These are phyloP conservation scores for Aurelia aurita complex sp. Pacific DNA, from an alignment of 30 jellyfish, hydroid and myxozoan species.

Conservation along the genomic window DNA sequence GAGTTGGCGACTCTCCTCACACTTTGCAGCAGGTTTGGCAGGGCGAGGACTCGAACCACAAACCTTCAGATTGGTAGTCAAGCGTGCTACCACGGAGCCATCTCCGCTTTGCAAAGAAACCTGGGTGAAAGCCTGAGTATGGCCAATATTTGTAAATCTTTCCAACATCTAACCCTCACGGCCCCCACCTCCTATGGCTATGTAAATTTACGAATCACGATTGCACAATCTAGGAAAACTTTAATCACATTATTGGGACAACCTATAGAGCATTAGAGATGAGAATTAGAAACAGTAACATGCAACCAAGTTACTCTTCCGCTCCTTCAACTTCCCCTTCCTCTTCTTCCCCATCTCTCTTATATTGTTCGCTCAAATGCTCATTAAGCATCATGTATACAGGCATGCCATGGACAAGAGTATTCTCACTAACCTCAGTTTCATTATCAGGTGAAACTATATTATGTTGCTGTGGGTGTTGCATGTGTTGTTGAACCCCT, in stretches of 20 bases:
- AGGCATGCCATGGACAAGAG: constrained; percentile 60
- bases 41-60: too few relatives aligned
- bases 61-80: too few relatives aligned
- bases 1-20: too few relatives aligned
- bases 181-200: too few relatives aligned
- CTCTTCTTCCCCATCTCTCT: constrained; percentile 4
- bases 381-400: constrained; percentile 65
- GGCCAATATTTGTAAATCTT: too few relatives aligned
- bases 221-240: too few relatives aligned
- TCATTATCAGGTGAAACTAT: constrained; percentile 23
- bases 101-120: too few relatives aligned
- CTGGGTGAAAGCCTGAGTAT: too few relatives aligned
- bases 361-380: constrained; percentile 42
- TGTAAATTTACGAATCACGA: too few relatives aligned
- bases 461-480: constrained; percentile 8
- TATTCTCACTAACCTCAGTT: constrained; percentile 32
- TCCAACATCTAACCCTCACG: too few relatives aligned
- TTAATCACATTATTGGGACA: background rate
- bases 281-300: background rate
- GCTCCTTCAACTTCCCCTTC: constrained; percentile 30
- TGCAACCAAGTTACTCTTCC: background rate
- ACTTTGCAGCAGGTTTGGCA: too few relatives aligned
- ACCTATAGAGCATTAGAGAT: background rate
- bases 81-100: too few relatives aligned
- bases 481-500: constrained; percentile 47